Evolutionary conservation across 2,797 vertebrate genomes (phyloP), one percentile per base, ranked within the genome.

Genomic region (Rachycentron canadum): DNA sequence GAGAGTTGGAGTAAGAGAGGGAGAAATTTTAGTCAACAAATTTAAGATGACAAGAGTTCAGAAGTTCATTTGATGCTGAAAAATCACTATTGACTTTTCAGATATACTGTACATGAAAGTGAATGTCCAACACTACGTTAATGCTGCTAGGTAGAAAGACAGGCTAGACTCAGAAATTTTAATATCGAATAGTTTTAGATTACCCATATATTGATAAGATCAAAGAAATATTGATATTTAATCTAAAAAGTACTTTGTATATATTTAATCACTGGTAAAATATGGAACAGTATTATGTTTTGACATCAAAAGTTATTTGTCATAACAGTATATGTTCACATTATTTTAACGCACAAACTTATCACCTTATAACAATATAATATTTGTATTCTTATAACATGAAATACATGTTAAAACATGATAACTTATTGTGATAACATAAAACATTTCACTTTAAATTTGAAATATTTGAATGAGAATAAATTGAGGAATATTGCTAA

Each of bases 61-160:
- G 16, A 74, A 82, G 88, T 88, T 91, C 53, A 78, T 26, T 60
- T 50, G 10, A 72, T 67, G 41, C 43, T 79, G 68, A 74, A 71
- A 71, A 81, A 81, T 62, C 66, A 50, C 47, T 81, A 76, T 86
- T 88, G 81, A 81, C 69, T 76, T 79, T 73, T 47, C 65, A 69
- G 38, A 76, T 61, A 47, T 73, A 40, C 45, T 73, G 57, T 60
- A 36, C 34, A 32, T 32, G 7, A 32, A 7, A 32, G 7, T 36
- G 72, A 79, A 25, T 17, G 73, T 84, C 30, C 55, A 69, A 71
- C 40, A n/a, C 61, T 73, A 83, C 69, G 83, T n/a, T 82, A 76
- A 83, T 81, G 69, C 58, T 13, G 38, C 79, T 49, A 41, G 26
- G 83, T 85, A 85, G 69, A 84, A 36, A 60, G 62, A 9, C 26